A percentile compares a stretch with the other conserved stretches of the same genome.
phyloP scores from a whole-genome alignment of 2,888 invertebrate genomes.

The Xestia ashworthii region DNA sequence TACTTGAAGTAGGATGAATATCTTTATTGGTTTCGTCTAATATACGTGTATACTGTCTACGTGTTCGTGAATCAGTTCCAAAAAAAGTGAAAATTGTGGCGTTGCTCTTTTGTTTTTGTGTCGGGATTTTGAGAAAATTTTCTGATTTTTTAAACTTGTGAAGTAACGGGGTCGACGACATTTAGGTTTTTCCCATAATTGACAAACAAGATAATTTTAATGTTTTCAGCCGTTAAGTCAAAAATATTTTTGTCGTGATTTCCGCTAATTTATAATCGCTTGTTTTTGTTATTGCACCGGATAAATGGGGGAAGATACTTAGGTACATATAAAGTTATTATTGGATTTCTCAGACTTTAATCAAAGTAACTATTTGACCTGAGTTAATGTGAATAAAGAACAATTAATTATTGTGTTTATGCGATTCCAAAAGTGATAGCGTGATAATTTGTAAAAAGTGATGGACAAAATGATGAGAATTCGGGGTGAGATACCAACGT shows the following conservation, averaged over 20 bases:
- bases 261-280: slow-evolving; percentile 9
- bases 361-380: slow-evolving; percentile 1
- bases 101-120: neutral
- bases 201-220: neutral
- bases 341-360: neutral
- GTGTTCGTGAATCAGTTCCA: neutral
- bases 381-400: neutral
- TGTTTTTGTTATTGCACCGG: slow-evolving; percentile 40
- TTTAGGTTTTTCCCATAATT: neutral
- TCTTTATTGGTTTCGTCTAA: neutral
- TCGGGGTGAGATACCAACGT: slow-evolving; percentile 34
- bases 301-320: slow-evolving; percentile 3
- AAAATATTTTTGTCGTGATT: slow-evolving; percentile 16
- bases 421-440: neutral
- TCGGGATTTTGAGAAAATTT: no score
- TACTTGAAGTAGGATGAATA: neutral
- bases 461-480: slow-evolving; percentile 14
- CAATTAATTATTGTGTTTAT: neutral
- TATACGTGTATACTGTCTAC: neutral
- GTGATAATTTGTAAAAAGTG: neutral
- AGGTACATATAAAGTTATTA: neutral
- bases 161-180: neutral
- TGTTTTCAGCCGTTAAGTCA: neutral
- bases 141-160: neutral
- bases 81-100: slow-evolving; percentile 2